phyloP scores from a whole-genome alignment of 2,797 vertebrate genomes.

The Cyprinodon diabolis region DNA sequence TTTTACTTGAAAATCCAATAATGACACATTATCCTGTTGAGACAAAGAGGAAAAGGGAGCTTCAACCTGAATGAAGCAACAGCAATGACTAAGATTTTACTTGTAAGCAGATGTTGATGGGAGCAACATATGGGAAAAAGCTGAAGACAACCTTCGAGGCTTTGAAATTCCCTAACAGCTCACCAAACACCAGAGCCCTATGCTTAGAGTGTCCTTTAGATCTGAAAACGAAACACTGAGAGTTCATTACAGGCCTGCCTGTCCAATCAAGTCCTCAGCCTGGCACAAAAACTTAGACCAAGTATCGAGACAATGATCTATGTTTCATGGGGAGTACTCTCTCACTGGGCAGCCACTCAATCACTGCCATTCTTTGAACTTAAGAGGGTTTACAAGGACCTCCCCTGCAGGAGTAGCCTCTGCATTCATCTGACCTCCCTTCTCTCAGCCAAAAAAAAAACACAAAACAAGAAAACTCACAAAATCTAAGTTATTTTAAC shows the following conservation, averaged over 20 bases:
- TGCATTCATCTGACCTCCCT: conserved; percentile 13
- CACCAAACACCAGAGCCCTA: conserved; percentile 2
- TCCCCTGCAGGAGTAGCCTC: conserved; percentile 28
- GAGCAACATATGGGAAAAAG: conserved; percentile 6
- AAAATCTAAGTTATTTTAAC: neutral
- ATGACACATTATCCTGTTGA: neutral
- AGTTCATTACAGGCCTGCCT: conserved; percentile 34
- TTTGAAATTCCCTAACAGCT: conserved; percentile 18
- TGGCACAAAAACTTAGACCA: conserved; percentile 44
- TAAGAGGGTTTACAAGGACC: conserved; percentile 55
- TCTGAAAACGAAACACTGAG: conserved; percentile 29
- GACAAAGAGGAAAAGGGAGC: conserved; percentile 2
- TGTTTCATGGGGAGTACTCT: conserved; percentile 59
- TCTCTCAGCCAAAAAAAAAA: neutral
- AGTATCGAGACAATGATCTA: conserved; percentile 69
- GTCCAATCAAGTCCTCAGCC: conserved; percentile 47
- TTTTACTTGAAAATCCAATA: too few species aligned
- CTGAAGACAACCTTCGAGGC: conserved; percentile 8
- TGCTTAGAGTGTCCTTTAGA: conserved; percentile 12
- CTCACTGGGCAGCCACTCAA: conserved; percentile 65
- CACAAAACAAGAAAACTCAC: neutral
- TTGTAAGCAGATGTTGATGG: conserved; percentile 16
- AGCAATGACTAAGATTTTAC: conserved; percentile 21
- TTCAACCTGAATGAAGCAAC: conserved; percentile 19
- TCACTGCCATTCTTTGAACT: conserved; percentile 79